A percentile compares a stretch with the other conserved stretches of the same genome.
Conservation (phyloP, 2,888 invertebrate species). For the Venusia cambrica region DNA sequence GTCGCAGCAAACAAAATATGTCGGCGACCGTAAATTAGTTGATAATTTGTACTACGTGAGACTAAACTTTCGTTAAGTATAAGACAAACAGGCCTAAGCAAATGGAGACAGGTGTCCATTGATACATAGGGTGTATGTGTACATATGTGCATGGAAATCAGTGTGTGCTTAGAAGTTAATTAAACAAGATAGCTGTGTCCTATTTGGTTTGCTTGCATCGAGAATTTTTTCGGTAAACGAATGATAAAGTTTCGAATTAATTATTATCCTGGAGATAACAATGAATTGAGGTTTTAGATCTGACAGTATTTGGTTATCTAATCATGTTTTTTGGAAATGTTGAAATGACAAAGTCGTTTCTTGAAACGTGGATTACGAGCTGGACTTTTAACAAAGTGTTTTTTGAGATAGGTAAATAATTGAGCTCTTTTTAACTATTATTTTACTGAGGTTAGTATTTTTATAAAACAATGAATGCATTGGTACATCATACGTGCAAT, state of each 20-base stretch:
- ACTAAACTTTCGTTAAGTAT: conserved; percentile 76
- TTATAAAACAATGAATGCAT: no score
- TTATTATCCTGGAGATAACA: conserved; percentile 22
- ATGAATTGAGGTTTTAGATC: conserved; percentile 14
- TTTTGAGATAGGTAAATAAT: no score
- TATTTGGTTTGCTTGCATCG: conserved; percentile 58
- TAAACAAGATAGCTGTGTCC: conserved; percentile 73
- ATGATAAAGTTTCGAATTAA: conserved; percentile 22
- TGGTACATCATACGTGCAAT: no score
- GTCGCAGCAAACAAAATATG: conserved; percentile 43
- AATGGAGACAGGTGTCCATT: conserved; percentile 78
- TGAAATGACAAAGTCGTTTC: no score
- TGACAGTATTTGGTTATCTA: conserved; percentile 15
- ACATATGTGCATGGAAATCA: conserved; percentile 69
- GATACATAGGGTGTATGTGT: conserved; percentile 67
- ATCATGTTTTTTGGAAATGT: conserved; percentile 5
- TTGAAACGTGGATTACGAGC: no score
- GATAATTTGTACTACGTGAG: conserved; percentile 74
- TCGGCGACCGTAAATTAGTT: conserved; percentile 71
- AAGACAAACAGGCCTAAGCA: conserved; percentile 75
- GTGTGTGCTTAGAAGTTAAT: conserved; percentile 65
- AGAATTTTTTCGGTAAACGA: conserved; percentile 27
- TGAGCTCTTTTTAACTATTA: no score
- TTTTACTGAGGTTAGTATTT: no score
- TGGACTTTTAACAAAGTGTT: no score